Percentiles rank a stretch among this genome's conserved stretches.
Evolutionary conservation across 30 jellyfish, hydroid and myxozoan species (phyloP).

Genomic region (Cassiopea xamachana): DNA sequence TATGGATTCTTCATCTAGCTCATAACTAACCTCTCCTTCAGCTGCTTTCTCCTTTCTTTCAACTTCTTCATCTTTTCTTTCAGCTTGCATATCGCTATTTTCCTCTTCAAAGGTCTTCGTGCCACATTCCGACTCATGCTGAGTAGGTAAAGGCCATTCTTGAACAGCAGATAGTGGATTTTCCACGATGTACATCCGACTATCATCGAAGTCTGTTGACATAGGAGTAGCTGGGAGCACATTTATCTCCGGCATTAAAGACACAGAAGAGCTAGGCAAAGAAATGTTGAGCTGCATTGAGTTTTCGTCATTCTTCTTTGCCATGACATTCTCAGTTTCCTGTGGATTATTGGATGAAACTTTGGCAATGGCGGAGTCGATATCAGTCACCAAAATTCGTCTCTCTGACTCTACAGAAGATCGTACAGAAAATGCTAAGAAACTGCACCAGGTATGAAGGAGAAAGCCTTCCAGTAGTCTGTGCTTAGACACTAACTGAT

Average conservation of each 20-base stretch:
- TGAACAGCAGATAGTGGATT: background rate
- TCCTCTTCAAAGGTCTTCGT: no score
- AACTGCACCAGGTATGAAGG: no score
- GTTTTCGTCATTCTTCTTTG: background rate
- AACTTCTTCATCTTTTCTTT: background rate
- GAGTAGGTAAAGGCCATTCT: no score
- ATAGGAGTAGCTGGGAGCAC: conserved; percentile 66
- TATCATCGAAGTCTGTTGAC: background rate
- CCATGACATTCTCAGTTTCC: background rate
- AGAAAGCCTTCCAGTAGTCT: no score
- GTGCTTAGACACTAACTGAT: no score
- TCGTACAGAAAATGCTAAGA: background rate
- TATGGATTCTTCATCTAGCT: background rate
- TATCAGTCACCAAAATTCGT: conserved; percentile 61
- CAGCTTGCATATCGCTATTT: background rate
- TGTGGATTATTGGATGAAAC: background rate
- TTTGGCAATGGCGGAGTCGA: conserved; percentile 56
- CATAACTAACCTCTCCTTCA: background rate
- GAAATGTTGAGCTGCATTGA: background rate
- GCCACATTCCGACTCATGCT: no score
- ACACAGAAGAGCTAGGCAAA: background rate
- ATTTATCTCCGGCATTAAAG: conserved; percentile 22
- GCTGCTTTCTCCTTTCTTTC: background rate
- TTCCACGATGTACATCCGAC: background rate
- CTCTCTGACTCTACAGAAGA: conserved; percentile 25